These are phyloP conservation scores for Cryptosula pallasiana DNA, from an alignment of 2,888 invertebrate species.

Conservation along the genomic window DNA sequence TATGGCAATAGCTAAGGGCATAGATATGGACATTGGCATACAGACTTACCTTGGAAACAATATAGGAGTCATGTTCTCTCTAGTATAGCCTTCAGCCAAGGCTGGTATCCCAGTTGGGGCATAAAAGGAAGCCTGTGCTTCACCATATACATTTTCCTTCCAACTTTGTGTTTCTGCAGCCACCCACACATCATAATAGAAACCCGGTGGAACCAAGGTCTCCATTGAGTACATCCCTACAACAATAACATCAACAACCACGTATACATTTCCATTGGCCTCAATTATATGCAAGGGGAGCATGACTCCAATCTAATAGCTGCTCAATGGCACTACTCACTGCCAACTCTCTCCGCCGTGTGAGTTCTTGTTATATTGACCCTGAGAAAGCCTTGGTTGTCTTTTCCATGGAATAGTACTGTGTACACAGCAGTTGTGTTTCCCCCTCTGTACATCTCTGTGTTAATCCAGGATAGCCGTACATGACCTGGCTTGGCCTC, in stretches of 20 bases:
- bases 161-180: neutral
- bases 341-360: neutral
- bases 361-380: neutral
- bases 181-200: slow-evolving; percentile 13
- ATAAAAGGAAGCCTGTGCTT: neutral
- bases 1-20: neutral
- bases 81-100: neutral
- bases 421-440: neutral
- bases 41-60: neutral
- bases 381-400: neutral
- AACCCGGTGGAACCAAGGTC: neutral
- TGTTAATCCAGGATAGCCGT: neutral
- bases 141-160: neutral
- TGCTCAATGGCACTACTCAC: neutral
- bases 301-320: neutral
- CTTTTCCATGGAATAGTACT: neutral
- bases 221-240: slow-evolving; percentile 7
- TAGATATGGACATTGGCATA: no score
- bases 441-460: neutral
- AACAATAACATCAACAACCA: neutral
- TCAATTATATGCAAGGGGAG: neutral
- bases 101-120: slow-evolving; percentile 8
- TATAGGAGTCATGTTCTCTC: neutral
- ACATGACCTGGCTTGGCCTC: neutral
- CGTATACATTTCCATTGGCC: neutral